Evolutionary conservation across 1,140 invertebrate genomes (phyloP), one percentile per base, ranked within the genome.

Genomic region (Dinoponera quadriceps): DNA sequence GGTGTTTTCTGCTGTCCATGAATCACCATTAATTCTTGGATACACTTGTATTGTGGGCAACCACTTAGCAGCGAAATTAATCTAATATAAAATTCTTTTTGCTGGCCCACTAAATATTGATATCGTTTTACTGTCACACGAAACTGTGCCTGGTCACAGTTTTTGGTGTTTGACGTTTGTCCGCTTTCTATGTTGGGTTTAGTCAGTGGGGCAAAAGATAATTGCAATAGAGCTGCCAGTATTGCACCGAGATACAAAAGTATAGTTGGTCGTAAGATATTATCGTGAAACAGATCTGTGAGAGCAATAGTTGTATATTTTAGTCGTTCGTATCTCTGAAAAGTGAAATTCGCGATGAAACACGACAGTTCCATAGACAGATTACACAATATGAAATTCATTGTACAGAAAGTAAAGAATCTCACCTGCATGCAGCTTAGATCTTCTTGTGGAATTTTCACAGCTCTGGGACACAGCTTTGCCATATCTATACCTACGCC

Each of bases 1-100:
- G 96, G 96, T 51, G 95, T 92, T 51, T 94, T 93, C 87, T 91
- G 89, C 9, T 94, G 90, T 89, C 96, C 95, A 91, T 96, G 95
- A 65, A 97, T 93, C 25, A 96, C 90, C 94, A 97, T 95, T 14
- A 97, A 93, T 93, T 97, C 96, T 92, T 96, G 96, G 83, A 97
- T 96, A 49, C 96, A 92, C 57, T 95, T 91, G 48, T 95, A 94
- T 75, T 95, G 95, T 86, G 96, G 96, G 65, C 95, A 95, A 73
- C 95, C 95, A 51, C 87, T 89, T 20, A 96, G 91, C 25, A 97
- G 90, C 83, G 94, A 87, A 65, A 95, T 75, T 85, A 97, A 94
- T 69, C 95, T 91, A 49, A 85, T 60, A 83, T 92, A 20, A 91
- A 96, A 97, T 85, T 93, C 91, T 71, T 92, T 85, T 90, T 95